Conservation (phyloP, 1,140 invertebrate species). For the Drosophila parvula region DNA sequence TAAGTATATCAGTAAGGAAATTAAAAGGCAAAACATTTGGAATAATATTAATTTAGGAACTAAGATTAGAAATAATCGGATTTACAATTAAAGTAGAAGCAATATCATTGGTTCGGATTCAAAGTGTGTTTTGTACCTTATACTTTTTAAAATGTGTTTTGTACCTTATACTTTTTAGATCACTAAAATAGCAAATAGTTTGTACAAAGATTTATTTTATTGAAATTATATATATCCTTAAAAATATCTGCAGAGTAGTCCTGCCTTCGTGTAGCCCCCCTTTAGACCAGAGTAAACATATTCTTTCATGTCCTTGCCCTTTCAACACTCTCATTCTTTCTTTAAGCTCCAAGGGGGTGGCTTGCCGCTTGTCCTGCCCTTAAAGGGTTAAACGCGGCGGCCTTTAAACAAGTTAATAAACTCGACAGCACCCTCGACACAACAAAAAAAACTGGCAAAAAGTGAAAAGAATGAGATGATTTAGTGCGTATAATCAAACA, state of each 20-base stretch:
- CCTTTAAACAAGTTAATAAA: slow-evolving; percentile 80
- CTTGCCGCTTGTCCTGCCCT: slow-evolving; percentile 10
- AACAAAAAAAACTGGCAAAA: slow-evolving; percentile 19
- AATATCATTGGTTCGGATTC: no score
- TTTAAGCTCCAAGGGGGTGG: background rate
- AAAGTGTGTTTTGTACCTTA: no score
- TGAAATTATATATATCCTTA: background rate
- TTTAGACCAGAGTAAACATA: background rate
- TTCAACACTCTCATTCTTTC: slow-evolving; percentile 8
- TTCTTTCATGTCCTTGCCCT: slow-evolving; percentile 23
- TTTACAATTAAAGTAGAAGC: no score
- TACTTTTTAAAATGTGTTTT: no score
- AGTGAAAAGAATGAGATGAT: slow-evolving; percentile 67
- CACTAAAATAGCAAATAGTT: no score
- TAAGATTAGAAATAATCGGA: no score
- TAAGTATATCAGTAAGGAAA: no score
- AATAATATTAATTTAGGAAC: no score
- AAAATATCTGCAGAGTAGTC: background rate
- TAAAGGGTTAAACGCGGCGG: slow-evolving; percentile 63
- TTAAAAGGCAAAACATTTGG: no score
- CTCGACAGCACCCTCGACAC: slow-evolving; percentile 25
- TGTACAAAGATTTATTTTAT: background rate
- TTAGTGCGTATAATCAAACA: slow-evolving; percentile 77
- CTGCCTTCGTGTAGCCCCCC: background rate
- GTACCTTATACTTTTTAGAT: no score